Base-by-base conservation (phyloP, 2,113 vertebrate species). In the Xiphophorus hellerii region DNA sequence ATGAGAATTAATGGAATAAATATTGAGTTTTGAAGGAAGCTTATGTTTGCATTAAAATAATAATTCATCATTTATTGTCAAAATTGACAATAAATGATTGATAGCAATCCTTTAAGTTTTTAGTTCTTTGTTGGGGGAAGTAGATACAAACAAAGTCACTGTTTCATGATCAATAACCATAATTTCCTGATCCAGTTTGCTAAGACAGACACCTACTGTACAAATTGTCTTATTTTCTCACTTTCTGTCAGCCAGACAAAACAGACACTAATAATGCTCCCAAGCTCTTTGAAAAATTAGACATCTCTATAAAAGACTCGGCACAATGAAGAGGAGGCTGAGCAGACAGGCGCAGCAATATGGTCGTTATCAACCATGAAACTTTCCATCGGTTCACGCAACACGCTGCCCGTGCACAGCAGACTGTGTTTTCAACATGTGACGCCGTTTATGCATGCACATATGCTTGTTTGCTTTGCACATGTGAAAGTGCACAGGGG, bases 401-500 rank as follows among this genome's bases (percentile, higher is more conserved):
- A 22, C 71, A 51, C 65, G 10, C 29, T 42, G 20, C 20, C 6
- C 37, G 42, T 11, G 28, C 35, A 62, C 58, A 42, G 30, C 28
- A 67, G 22, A 39, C 66, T 54, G 30, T 14, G 20, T 68, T 42
- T 37, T 68, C 22, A 44, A 51, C 51, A 44, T 74, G 29, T 58
- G 27, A 66, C 54, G 35, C 37, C 77, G 48, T 66, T 71, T 76
- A 29, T 9, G 15, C n/a, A 10, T 51, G 54, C 63, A 71, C 44
- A 29, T 60, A 28, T 51, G 67, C 39, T 22, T 31, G 8, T 31
- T 27, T 64, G 66, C 82, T 61, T 64, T 76, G 72, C 31, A 73
- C 65, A 75, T 51, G 64, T 80, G 33, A 63, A 33, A 31, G 39
- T 28, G 62, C n/a, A 14, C 63, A 27, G 62, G 83, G 84, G 80